These are phyloP conservation scores for Phaonia tiefii DNA, from an alignment of 2,888 invertebrate genomes.

Conservation along the genomic window DNA sequence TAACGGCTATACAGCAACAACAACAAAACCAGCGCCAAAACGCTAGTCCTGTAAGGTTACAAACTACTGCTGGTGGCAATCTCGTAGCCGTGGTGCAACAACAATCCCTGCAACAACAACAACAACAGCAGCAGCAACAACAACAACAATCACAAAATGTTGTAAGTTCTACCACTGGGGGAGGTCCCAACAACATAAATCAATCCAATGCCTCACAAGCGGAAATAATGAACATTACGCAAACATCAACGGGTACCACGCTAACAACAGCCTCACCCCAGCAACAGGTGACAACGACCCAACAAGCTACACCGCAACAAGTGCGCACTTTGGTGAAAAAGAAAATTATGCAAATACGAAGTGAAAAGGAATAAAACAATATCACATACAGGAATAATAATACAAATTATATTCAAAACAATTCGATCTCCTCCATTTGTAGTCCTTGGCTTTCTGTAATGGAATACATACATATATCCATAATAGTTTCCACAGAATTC, in stretches of 20 bases:
- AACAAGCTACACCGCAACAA: slow-evolving; percentile 78
- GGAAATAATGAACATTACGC: slow-evolving; percentile 79
- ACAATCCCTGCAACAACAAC: slow-evolving; percentile 76
- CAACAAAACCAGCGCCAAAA: slow-evolving; percentile 82
- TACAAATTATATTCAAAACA: slow-evolving; percentile 5
- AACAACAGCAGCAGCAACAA: slow-evolving; percentile 69
- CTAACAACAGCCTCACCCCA: slow-evolving; percentile 60
- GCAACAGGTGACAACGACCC: slow-evolving; percentile 71
- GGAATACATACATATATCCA: too few relatives aligned
- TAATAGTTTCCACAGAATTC: slow-evolving; percentile 2
- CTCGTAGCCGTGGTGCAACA: slow-evolving; percentile 84
- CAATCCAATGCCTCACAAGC: slow-evolving; percentile 72
- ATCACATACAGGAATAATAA: slow-evolving; percentile 25
- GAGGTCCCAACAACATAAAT: slow-evolving; percentile 57
- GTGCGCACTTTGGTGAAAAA: slow-evolving; percentile 80
- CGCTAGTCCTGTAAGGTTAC: slow-evolving; percentile 84
- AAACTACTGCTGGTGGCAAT: slow-evolving; percentile 82
- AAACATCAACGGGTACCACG: slow-evolving; percentile 61
- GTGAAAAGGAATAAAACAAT: slow-evolving; percentile 77
- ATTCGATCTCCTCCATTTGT: slow-evolving; percentile 35
- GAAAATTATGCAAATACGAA: slow-evolving; percentile 80
- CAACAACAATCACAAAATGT: slow-evolving; percentile 69
- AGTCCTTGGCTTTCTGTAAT: not conserved
- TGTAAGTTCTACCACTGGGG: slow-evolving; percentile 47
- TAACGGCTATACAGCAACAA: slow-evolving; percentile 82